Evolutionary conservation across 2,113 vertebrate species (phyloP).

Genomic region (Hypocryptadius cinnamomeus): DNA sequence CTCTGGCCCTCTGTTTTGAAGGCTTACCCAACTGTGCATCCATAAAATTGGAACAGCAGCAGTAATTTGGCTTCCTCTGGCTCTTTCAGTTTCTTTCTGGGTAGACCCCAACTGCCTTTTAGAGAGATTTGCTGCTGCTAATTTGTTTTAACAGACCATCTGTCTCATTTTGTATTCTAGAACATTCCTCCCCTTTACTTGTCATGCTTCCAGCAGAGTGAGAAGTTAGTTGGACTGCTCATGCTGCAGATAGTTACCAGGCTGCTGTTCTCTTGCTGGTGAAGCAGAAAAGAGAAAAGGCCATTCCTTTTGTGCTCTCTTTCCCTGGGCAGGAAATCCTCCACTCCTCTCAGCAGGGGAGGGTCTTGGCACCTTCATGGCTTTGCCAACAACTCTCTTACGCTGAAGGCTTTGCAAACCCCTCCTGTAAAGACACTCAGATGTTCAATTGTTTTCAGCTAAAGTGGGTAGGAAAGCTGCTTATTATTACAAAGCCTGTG

Average conservation of each 20-base stretch:
- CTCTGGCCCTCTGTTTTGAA: background rate
- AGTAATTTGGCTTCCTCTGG: background rate
- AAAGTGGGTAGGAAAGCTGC: background rate
- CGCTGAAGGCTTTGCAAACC: background rate
- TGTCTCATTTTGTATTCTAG: slow-evolving; percentile 14
- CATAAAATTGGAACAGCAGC: background rate
- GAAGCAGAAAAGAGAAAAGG: background rate
- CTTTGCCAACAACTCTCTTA: background rate
- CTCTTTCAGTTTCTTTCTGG: background rate
- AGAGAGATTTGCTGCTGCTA: background rate
- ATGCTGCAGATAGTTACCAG: background rate
- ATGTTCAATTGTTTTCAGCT: background rate
- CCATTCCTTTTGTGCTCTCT: rapidly evolving
- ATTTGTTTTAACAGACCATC: background rate
- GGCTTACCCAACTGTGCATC: background rate
- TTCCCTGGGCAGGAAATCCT: background rate
- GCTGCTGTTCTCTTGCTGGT: background rate
- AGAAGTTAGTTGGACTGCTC: background rate
- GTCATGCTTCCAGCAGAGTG: background rate
- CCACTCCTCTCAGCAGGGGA: background rate
- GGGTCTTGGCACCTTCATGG: background rate
- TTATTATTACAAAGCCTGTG: background rate
- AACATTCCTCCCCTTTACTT: background rate
- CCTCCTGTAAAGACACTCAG: background rate
- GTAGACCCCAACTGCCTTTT: background rate